Percentiles rank a stretch among this genome's conserved stretches.
These are phyloP conservation scores for Cettia cetti DNA, from an alignment of 2,113 vertebrate genomes.

Conservation along the genomic window DNA sequence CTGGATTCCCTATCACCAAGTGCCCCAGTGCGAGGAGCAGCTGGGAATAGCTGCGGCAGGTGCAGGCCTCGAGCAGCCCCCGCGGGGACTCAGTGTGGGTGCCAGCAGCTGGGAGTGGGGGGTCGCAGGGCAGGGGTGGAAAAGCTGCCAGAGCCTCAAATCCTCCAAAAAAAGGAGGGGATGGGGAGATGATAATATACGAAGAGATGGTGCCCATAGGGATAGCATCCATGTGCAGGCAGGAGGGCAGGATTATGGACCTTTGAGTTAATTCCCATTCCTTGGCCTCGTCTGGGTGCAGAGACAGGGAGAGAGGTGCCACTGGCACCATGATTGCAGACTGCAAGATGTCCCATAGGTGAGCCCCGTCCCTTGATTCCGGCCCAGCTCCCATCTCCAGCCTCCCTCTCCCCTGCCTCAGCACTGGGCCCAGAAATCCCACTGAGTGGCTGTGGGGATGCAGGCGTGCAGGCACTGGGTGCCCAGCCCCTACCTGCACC, in stretches of 20 bases:
- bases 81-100: fast-evolving
- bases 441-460: fast-evolving
- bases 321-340: fast-evolving
- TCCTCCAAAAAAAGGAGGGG: not conserved
- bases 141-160: not conserved
- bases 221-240: not conserved
- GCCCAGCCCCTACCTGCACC: conserved; percentile 83
- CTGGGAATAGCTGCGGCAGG: not conserved
- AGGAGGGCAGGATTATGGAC: fast-evolving
- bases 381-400: not conserved
- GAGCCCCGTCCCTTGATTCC: fast-evolving
- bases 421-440: not conserved
- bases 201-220: fast-evolving
- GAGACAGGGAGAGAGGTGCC: not conserved
- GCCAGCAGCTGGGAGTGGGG: not conserved
- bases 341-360: fast-evolving
- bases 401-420: not conserved
- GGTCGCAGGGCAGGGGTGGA: not conserved
- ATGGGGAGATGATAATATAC: fast-evolving
- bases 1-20: not conserved
- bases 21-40: fast-evolving
- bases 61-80: not conserved
- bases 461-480: fast-evolving
- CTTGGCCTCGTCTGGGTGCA: fast-evolving
- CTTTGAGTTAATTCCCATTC: fast-evolving